Conservation (phyloP, 2,888 invertebrate genomes). For the Eupithecia subfuscata region DNA sequence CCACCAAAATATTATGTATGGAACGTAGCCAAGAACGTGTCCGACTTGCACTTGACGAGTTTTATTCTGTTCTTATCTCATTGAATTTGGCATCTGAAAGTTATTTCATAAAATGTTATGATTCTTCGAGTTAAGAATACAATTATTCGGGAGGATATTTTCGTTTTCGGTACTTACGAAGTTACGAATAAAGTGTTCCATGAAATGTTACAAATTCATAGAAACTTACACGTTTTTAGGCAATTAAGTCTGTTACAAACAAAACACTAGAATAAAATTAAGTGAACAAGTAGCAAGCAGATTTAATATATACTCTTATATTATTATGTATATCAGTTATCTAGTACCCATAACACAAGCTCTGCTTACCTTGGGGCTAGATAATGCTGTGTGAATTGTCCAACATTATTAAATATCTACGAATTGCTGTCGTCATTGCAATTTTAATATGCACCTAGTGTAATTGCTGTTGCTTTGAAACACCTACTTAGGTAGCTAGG, state of each 20-base stretch:
- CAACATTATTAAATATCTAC: too few relatives aligned
- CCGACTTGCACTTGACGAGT: conserved; percentile 8
- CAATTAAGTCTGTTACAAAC: background rate
- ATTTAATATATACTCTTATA: too few relatives aligned
- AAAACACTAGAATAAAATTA: background rate
- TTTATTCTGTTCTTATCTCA: conserved; percentile 7
- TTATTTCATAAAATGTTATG: conserved; percentile 15
- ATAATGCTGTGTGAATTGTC: too few relatives aligned
- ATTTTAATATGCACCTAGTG: background rate
- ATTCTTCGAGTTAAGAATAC: conserved; percentile 8
- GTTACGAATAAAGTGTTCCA: background rate
- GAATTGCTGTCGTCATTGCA: background rate
- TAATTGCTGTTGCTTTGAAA: too few relatives aligned
- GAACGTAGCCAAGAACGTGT: conserved; percentile 10
- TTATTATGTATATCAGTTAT: too few relatives aligned
- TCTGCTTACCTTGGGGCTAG: too few relatives aligned
- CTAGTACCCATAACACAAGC: too few relatives aligned
- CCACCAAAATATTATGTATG: conserved; percentile 9
- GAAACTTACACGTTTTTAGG: background rate
- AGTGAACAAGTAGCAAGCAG: background rate
- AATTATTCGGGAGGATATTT: background rate
- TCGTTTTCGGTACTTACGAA: background rate
- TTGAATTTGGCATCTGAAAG: conserved; percentile 16
- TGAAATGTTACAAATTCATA: background rate
- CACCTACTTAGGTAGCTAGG: too few relatives aligned